Evolutionary conservation across 1,140 invertebrate species (phyloP), one percentile per base, ranked within the genome.

Genomic region (Ylistrum balloti): DNA sequence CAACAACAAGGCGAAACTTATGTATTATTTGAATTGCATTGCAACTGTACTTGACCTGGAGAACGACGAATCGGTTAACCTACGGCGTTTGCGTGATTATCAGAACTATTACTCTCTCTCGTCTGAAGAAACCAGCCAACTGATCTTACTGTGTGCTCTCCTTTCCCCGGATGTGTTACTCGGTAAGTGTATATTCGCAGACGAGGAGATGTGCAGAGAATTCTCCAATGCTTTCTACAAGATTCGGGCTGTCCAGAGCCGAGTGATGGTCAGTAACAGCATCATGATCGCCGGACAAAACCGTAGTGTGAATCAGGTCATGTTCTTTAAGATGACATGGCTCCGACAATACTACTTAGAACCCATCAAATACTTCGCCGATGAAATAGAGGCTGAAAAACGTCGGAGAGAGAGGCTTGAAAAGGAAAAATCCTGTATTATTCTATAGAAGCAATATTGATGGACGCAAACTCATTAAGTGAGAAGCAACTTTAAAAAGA

Each of bases 271-370:
- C 0, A 86, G 91, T 3, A 87, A 74, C 7, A 89, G 56, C 22
- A 87, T 94, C 10, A 41, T 93, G 13, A 91, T 94, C 17, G 93
- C 91, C 22, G 91, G 91, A 13, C 90, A 91, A 33, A 89, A 41
- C 0, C 85, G 85, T n/a, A 87, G 45, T 15, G 92, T 94, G 2
- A 86, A 89, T 5, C 89, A 94, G 56, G 92, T 94, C 1, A 94
- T 94, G 93, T 85, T 88, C 0, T 94, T 91, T 88, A 92, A 91
- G 48, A 91, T 91, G 90, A 15, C 33, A 0, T 94, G 93, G 93
- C 86, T 94, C 0, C 48, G 86, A n/a, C 86, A 74, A 3, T 86
- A 93, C 88, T 94, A 91, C 28, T 33, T 91, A 0, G 85, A 91
- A 7, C 93, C 93, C 17, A 91, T 94, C 56, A 74, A 74, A 74